These are phyloP conservation scores for Eira barbara DNA, from an alignment of 2,113 vertebrate genomes.

Conservation along the genomic window DNA sequence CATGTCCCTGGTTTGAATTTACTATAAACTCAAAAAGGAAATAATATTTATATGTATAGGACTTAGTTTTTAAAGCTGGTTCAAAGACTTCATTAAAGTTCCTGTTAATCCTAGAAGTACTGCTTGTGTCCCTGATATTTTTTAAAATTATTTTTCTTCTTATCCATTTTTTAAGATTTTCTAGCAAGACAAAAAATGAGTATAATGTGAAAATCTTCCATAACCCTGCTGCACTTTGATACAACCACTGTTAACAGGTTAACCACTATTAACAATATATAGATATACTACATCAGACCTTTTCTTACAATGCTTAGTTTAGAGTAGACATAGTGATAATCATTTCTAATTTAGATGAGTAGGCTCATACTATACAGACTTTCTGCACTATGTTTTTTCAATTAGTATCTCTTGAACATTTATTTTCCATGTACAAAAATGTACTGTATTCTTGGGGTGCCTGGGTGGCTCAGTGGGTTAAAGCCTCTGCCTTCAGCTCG, in stretches of 20 bases:
- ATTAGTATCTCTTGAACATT: not conserved
- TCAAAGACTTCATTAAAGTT: constrained; percentile 5
- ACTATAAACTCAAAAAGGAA: not conserved
- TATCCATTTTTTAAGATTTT: not conserved
- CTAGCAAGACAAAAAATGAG: not conserved
- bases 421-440: not conserved
- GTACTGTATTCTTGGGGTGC: not conserved
- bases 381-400: not conserved
- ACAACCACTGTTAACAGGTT: not conserved
- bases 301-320: not conserved
- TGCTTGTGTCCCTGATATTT: not conserved
- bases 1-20: not conserved
- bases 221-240: not conserved
- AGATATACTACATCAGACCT: not conserved
- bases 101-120: not conserved
- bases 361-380: not conserved
- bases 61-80: not conserved
- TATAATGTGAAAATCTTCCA: not conserved
- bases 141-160: not conserved
- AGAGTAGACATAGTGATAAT: not conserved
- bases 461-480: too few species aligned
- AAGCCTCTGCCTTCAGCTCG: too few species aligned
- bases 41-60: not conserved
- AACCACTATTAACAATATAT: not conserved
- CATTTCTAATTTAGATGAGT: not conserved